Evolutionary conservation across 2,797 vertebrate genomes (phyloP), one percentile per base, ranked within the genome.

Genomic region (Pangasius larnaudii): DNA sequence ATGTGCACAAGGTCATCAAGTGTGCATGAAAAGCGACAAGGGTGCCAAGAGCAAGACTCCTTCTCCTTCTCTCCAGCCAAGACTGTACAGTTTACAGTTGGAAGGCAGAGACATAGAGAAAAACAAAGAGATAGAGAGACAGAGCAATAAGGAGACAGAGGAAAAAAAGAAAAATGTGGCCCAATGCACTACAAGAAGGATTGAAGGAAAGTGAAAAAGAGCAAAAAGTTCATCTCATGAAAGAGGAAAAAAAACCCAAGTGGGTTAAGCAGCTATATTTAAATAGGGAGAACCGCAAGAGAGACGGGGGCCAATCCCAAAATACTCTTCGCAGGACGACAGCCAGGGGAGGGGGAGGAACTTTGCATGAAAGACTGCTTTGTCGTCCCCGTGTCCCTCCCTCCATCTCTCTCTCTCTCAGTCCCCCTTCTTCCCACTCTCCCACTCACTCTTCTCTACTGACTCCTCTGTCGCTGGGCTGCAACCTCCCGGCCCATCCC

Each of bases 281-380:
- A 95, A 95, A 95, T 94, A 86, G 59, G 74, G 80, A 92, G 82
- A 84, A 58, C 46, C 86, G 72, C 61, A 53, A 88, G 77, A 49
- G 89, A 87, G 80, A 84, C 72, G 86, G 88, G 89, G 88, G 85
- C 87, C 89, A 87, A 91, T 89, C 91, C 89, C 72, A 90, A 93
- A 92, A 92, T 92, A 93, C 88, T 82, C 92, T 72, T 78, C 42
- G 85, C 85, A 87, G 85, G 90, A 91, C 71, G 75, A 65, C 67
- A 84, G 85, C 67, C 87, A 74, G 63, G 58, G 82, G 84, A 88
- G 85, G 85, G 87, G 85, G 42, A 85, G 87, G 86, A 84, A 72
- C 85, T 49, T 85, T 80, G 89, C 88, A 95, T 96, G 95, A 96
- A 96, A 95, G 94, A 93, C 89, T 89, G 95, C 95, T 95, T 95